A percentile compares a stretch with the other conserved stretches of the same genome.
phyloP scores from a whole-genome alignment of 2,888 invertebrate genomes.

The Caenorhabditis sp. region DNA sequence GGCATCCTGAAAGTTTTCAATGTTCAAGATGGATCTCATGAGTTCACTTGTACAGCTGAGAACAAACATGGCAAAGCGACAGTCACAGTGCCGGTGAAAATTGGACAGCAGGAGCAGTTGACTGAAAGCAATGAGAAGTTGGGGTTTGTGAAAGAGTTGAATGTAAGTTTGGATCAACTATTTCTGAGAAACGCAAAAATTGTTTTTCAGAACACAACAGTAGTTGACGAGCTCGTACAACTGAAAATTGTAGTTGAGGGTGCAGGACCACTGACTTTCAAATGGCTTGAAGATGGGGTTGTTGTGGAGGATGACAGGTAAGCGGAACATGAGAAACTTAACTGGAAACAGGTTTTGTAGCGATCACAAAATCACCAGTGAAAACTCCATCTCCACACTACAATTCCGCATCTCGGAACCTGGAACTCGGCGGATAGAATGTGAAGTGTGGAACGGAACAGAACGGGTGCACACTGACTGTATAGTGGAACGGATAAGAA shows the following conservation, averaged over 20 bases:
- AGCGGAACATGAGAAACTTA: too few species aligned
- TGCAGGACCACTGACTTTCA: conserved; percentile 21
- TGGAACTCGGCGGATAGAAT: conserved; percentile 13
- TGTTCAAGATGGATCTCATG: conserved; percentile 39
- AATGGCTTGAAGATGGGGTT: conserved; percentile 40
- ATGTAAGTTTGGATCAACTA: conserved; percentile 26
- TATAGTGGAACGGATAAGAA: conserved; percentile 22
- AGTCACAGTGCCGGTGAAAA: conserved; percentile 33
- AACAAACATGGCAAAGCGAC: conserved; percentile 55
- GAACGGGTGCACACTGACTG: conserved; percentile 9
- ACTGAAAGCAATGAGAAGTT: conserved; percentile 2
- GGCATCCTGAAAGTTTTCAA: conserved; percentile 62
- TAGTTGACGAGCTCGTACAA: conserved; percentile 59
- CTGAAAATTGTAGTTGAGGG: conserved; percentile 61
- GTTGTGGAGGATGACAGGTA: conserved; percentile 32
- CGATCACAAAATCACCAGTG: conserved; percentile 37
- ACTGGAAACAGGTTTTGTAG: too few species aligned
- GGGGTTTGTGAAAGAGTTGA: conserved; percentile 49
- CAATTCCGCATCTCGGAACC: conserved; percentile 23
- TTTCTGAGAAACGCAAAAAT: neutral
- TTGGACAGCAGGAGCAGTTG: neutral
- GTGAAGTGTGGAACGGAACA: conserved; percentile 22
- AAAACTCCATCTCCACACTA: conserved; percentile 27
- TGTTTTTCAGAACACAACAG: conserved; percentile 42
- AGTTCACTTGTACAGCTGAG: conserved; percentile 57